Evolutionary conservation across 2,113 vertebrate species (phyloP).

Genomic region (Mandrillus leucophaeus): DNA sequence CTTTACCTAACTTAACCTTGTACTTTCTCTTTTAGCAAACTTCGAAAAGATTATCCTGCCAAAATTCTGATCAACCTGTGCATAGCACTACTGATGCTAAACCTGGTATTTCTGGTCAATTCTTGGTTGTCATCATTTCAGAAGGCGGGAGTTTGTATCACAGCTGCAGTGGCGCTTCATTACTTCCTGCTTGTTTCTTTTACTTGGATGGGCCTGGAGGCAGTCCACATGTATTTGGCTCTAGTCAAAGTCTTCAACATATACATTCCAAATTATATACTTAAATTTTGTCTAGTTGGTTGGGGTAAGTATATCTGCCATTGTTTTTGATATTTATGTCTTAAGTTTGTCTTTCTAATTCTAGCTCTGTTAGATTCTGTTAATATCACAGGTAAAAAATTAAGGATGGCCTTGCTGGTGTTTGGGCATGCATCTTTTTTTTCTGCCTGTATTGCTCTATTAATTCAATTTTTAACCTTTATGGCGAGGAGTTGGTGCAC

Average conservation of each 20-base stretch:
- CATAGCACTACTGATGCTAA: conserved; percentile 87
- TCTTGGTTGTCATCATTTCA: conserved; percentile 89
- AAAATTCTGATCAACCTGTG: conserved; percentile 94
- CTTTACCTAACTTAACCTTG: background rate
- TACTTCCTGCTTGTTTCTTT: conserved; percentile 93
- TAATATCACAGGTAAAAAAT: background rate
- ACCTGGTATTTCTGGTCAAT: conserved; percentile 88
- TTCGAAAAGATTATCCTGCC: conserved; percentile 89
- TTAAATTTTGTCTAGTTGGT: conserved; percentile 90
- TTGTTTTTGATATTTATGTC: background rate
- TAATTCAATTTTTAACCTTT: conserved; percentile 10
- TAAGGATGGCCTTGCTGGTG: background rate
- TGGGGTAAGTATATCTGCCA: conserved; percentile 90
- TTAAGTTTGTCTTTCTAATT: conserved; percentile 41
- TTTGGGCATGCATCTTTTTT: background rate
- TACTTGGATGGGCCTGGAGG: conserved; percentile 94
- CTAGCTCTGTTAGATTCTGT: background rate
- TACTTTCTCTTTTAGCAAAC: conserved; percentile 83
- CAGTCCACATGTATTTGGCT: conserved; percentile 92
- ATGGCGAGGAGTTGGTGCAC: background rate
- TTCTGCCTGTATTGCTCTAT: background rate
- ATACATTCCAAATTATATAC: conserved; percentile 90
- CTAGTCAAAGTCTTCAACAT: conserved; percentile 94
- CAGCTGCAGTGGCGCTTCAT: conserved; percentile 84
- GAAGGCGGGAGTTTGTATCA: conserved; percentile 85